Base-by-base conservation (phyloP, 2,113 vertebrate genomes). In the Pseudorectes ferrugineus region DNA sequence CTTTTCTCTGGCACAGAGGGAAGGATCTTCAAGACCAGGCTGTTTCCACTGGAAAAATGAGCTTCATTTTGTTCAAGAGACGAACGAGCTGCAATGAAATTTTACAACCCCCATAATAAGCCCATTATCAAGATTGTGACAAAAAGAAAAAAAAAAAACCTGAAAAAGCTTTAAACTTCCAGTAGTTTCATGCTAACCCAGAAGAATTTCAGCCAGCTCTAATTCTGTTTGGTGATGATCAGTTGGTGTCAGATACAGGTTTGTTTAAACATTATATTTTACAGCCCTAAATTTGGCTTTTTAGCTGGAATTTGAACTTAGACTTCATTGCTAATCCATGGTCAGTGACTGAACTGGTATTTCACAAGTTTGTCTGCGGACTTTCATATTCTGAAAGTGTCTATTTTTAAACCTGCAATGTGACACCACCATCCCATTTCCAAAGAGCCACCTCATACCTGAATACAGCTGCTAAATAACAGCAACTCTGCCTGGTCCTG, bases 31-130 rank as follows among this genome's bases (percentile, higher is more conserved):
- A 79, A 62, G 81, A 92, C 29, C 59, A 85, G 87, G 54, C 78
- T 89, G 54, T 95, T 95, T 97, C 94, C 96, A 94, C 84, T 97
- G 95, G 94, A 96, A 97, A 97, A 95, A 93, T 21, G 74, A 95
- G 62, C 35, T 82, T 94, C 78, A 76, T 93, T 96, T 93, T 76
- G 38, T 87, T 95, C 74, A 79, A 79, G 93, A 89, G 93, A 87
- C 66, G 45, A 92, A 94, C n/a, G 87, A 88, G 71, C 87, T 75
- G 85, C 66, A 94, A 82, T 95, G 92, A 96, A 94, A 95, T 93
- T 95, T 96, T 96, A 96, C 75, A 82, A 38, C 33, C 46, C 78
- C 65, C 67, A 85, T 95, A 94, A 88, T 48, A 88, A 89, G 58
- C 33, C 63, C 81, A 93, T 95, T 93, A 96, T 85, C 51, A 2